Evolutionary conservation across 1,140 invertebrate species (phyloP), one percentile per base, ranked within the genome.

Genomic region (Drosophila navojoa): DNA sequence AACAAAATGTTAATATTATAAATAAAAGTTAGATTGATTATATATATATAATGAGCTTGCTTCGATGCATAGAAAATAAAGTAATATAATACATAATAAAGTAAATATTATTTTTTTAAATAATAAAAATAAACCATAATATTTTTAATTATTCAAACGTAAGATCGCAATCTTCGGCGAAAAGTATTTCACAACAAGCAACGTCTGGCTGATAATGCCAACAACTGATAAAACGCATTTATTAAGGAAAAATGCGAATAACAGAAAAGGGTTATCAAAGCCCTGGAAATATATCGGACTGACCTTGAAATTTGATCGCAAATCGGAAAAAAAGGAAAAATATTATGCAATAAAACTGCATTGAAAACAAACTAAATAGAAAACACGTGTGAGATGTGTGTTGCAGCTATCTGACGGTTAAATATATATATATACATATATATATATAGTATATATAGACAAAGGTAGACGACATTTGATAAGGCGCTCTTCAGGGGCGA

Each of bases 121-220:
- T 40, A 11, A 40, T 4, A 40, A n/a, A 10, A 4, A 15, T 0
- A 15, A 35, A 16, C 25, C 4, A 49, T 25, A 4, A 11, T 7
- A 9, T 32, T 9, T 32, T 32, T 7, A 32, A 9, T 32, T 32
- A 32, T 7, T 32, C 6, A 32, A 32, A 6, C 9, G 6, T 32
- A 32, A 9, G 6, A 7, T 9, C 32, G 32, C 32, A 9, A 32
- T 32, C 32, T 19, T 19, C 15, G 29, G 9, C n/a, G 4, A 57
- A 57, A 16, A 27, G 2, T 58, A 58, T 58, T 45, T 58, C 55
- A 45, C 40, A 58, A 58, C 40, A 29, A 11, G 16, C 38, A 9
- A 11, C n/a, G 53, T 55, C 35, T 55, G 19, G 55, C 55, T 45
- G 40, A 58, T 58, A 58, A 58, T 15, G 54, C 16, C 11, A 19